Evolutionary conservation across 1,140 invertebrate genomes (phyloP).

Genomic region (Hetaerina americana): DNA sequence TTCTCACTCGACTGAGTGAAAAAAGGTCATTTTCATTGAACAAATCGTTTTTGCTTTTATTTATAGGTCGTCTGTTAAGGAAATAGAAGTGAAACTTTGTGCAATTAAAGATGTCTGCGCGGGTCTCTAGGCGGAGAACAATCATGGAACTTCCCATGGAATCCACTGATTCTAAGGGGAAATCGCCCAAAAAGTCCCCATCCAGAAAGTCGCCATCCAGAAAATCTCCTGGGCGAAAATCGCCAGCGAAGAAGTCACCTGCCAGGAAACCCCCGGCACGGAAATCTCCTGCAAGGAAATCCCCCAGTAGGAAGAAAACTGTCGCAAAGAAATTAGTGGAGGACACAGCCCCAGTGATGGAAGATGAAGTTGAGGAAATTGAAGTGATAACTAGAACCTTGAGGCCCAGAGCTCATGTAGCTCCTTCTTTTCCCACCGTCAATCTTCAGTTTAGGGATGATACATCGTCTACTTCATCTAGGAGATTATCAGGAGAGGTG

Average conservation of each 20-base stretch:
- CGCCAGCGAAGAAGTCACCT: neutral
- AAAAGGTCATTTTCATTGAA: too few species aligned
- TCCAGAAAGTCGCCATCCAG: neutral
- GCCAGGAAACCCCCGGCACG: neutral
- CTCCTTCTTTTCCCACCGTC: neutral
- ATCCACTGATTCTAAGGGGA: neutral
- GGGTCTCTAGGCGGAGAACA: neutral
- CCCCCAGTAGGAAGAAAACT: neutral
- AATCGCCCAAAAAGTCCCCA: neutral
- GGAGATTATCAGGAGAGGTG: too few species aligned
- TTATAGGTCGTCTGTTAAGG: neutral
- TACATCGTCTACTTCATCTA: neutral
- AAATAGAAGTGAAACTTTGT: neutral
- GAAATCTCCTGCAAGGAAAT: neutral
- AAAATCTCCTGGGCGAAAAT: neutral
- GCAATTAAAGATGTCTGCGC: neutral
- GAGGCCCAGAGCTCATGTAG: neutral
- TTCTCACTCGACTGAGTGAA: too few species aligned
- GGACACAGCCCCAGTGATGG: neutral
- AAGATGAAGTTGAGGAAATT: neutral
- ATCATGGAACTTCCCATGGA: neutral
- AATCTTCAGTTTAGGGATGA: neutral
- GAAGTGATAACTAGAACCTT: neutral
- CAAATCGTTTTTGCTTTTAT: neutral
- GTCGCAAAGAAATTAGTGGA: neutral